Percentiles rank a stretch among this genome's conserved stretches.
Evolutionary conservation across 2,113 vertebrate species (phyloP).

Genomic region (Calidris pygmaea): DNA sequence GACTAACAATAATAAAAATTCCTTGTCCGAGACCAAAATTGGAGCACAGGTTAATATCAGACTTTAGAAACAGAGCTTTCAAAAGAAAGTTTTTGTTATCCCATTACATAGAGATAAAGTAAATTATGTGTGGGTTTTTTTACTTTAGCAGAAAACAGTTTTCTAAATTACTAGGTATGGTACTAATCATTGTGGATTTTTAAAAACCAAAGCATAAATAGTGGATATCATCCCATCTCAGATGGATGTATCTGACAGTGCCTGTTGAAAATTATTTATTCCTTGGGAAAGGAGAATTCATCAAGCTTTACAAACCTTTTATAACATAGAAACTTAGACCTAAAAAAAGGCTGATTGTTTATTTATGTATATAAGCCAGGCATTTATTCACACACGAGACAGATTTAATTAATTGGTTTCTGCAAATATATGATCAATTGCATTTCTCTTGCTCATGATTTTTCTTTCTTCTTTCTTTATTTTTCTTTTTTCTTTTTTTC

Average conservation of each 20-base stretch:
- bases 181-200: not conserved
- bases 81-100: not conserved
- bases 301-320: not conserved
- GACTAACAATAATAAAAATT: not conserved
- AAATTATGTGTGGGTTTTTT: fast-evolving
- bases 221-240: not conserved
- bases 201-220: not conserved
- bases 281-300: not conserved
- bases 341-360: not conserved
- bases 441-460: not conserved
- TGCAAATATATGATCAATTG: not conserved
- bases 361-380: not conserved
- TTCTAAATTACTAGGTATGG: not conserved
- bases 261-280: not conserved
- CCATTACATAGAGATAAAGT: not conserved
- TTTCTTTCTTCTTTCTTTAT: not conserved
- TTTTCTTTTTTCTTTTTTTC: not conserved
- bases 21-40: not conserved
- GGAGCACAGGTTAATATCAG: not conserved
- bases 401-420: not conserved
- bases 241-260: not conserved
- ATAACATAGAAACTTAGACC: not conserved
- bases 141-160: not conserved
- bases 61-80: not conserved
- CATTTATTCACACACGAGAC: not conserved